phyloP scores from a whole-genome alignment of 2,888 invertebrate genomes.

The Trissonchulus latispiculum region DNA sequence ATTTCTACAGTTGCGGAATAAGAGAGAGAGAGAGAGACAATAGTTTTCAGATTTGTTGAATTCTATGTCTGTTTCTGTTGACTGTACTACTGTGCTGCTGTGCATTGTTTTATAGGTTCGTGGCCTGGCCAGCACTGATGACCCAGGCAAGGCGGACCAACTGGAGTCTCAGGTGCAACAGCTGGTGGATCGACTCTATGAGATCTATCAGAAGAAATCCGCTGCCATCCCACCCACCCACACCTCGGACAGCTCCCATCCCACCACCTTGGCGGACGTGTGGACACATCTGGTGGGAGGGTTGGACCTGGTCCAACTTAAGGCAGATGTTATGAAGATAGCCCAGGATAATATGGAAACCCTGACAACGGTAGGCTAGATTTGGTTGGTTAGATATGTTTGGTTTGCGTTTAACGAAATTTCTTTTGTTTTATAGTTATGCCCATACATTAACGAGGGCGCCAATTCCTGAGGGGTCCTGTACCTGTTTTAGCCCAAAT shows the following conservation, averaged over 20 bases:
- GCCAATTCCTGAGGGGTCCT: too few species aligned
- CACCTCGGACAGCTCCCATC: slow-evolving; percentile 34
- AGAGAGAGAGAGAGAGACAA: too few species aligned
- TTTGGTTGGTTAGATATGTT: too few species aligned
- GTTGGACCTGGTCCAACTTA: slow-evolving; percentile 36
- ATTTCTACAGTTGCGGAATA: too few species aligned
- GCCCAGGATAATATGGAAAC: slow-evolving; percentile 43
- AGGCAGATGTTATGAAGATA: slow-evolving; percentile 36
- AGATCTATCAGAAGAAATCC: neutral
- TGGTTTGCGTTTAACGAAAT: too few species aligned
- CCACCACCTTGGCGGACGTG: slow-evolving; percentile 27
- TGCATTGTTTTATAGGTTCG: too few species aligned
- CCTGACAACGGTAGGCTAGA: slow-evolving; percentile 38
- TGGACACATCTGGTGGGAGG: slow-evolving; percentile 34
- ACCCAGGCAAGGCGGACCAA: slow-evolving; percentile 38
- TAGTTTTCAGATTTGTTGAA: too few species aligned
- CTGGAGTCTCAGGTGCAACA: slow-evolving; percentile 35
- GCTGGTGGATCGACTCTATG: slow-evolving; percentile 7
- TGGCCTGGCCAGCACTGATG: slow-evolving; percentile 34
- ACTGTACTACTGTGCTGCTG: too few species aligned
- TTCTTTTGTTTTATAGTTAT: too few species aligned
- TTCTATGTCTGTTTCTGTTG: too few species aligned
- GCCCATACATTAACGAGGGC: too few species aligned
- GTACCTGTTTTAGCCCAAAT: too few species aligned
- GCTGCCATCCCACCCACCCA: neutral